Percentiles rank a stretch among this genome's conserved stretches.
These are phyloP conservation scores for Macrotus californicus DNA, from an alignment of 2,113 vertebrate species.

Conservation along the genomic window DNA sequence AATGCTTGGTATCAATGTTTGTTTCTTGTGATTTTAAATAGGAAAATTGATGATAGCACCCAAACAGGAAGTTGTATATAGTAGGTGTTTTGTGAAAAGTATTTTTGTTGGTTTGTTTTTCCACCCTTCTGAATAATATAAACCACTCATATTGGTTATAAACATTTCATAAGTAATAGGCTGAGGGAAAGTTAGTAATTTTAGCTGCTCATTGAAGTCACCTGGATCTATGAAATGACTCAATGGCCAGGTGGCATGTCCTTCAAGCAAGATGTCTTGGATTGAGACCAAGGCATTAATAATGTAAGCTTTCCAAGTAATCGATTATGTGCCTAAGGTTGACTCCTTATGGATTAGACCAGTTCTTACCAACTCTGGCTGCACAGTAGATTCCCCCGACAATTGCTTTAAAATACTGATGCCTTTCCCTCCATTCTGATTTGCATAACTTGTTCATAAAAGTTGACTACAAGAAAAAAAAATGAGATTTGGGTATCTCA, in stretches of 20 bases:
- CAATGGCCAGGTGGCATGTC: neutral
- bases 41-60: neutral
- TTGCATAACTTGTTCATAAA: conserved; percentile 27
- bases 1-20: neutral
- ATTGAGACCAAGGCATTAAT: neutral
- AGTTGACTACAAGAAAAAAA: neutral
- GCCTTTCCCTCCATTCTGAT: neutral
- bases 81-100: neutral
- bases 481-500: neutral
- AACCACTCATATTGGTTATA: neutral
- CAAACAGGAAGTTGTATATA: neutral
- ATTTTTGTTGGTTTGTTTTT: neutral
- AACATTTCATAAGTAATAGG: neutral
- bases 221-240: neutral
- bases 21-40: conserved; percentile 6
- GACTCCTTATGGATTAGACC: neutral
- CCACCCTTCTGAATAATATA: neutral
- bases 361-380: neutral
- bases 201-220: neutral
- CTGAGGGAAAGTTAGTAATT: neutral
- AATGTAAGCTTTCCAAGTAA: neutral
- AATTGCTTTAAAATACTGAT: conserved; percentile 16
- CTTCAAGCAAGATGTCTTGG: neutral
- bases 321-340: neutral
- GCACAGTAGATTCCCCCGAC: neutral